Evolutionary conservation across 1,140 invertebrate species (phyloP).

Genomic region (Andricus grossulariae): DNA sequence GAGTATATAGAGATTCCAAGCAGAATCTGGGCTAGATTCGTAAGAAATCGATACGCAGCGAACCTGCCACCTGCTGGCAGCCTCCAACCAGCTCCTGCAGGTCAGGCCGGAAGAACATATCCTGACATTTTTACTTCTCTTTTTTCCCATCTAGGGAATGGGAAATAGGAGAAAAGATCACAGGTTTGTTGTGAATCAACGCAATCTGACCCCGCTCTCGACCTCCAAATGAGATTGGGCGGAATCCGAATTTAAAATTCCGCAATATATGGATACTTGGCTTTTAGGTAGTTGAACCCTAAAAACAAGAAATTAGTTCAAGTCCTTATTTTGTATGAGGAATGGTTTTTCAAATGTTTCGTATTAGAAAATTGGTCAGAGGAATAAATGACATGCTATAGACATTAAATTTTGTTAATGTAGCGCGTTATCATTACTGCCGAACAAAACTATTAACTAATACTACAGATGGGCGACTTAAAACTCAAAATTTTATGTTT

Average conservation of each 20-base stretch:
- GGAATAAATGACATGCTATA: no score
- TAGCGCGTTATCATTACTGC: no score
- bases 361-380: no score
- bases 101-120: constrained; percentile 42
- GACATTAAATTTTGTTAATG: no score
- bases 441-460: no score
- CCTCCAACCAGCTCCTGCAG: constrained; percentile 61
- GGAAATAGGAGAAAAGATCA: neutral
- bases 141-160: constrained; percentile 7
- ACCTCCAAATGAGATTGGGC: constrained; percentile 6
- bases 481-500: no score
- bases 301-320: no score
- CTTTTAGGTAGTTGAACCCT: neutral
- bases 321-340: no score
- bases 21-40: constrained; percentile 67
- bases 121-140: neutral
- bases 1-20: constrained; percentile 49
- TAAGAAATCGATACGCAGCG: constrained; percentile 70
- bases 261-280: neutral
- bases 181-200: constrained; percentile 18
- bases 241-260: neutral
- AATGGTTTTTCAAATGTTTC: no score
- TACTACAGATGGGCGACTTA: no score
- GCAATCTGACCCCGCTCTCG: neutral
- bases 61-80: constrained; percentile 72